phyloP scores from a whole-genome alignment of 1,140 invertebrate genomes.

The Drosophila mauritiana region DNA sequence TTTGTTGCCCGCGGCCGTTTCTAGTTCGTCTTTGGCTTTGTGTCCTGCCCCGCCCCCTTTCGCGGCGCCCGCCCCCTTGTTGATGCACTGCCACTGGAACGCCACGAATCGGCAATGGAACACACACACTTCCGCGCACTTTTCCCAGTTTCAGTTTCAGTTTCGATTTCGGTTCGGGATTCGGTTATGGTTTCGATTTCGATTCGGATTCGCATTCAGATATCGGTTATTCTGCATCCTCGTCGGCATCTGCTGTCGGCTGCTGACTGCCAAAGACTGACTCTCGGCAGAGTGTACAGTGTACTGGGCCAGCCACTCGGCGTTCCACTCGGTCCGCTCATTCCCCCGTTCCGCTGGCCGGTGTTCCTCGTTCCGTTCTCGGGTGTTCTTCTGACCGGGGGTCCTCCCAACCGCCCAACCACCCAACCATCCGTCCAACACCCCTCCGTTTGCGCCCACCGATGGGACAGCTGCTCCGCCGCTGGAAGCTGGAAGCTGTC shows the following conservation, averaged over 20 bases:
- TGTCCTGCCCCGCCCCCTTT: slow-evolving; percentile 19
- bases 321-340: slow-evolving; percentile 9
- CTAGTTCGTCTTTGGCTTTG: slow-evolving; percentile 17
- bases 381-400: background rate
- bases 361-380: background rate
- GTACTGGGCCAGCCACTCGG: slow-evolving; percentile 26
- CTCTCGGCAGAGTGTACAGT: slow-evolving; percentile 1
- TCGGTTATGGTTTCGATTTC: slow-evolving; percentile 17
- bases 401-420: background rate
- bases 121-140: slow-evolving; percentile 58
- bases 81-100: slow-evolving; percentile 52
- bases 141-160: slow-evolving; percentile 39
- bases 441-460: background rate
- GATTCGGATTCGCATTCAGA: slow-evolving; percentile 15
- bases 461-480: slow-evolving; percentile 26
- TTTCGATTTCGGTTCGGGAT: slow-evolving; percentile 23
- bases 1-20: slow-evolving; percentile 32
- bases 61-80: slow-evolving; percentile 41
- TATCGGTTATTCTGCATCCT: slow-evolving; percentile 43
- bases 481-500: slow-evolving; percentile 29
- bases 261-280: slow-evolving; percentile 55
- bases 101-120: slow-evolving; percentile 60
- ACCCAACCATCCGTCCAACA: background rate
- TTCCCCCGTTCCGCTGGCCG: background rate
- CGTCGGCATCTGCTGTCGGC: slow-evolving; percentile 73